Base-by-base conservation (phyloP, 2,113 vertebrate species). In the Xiphophorus couchianus region DNA sequence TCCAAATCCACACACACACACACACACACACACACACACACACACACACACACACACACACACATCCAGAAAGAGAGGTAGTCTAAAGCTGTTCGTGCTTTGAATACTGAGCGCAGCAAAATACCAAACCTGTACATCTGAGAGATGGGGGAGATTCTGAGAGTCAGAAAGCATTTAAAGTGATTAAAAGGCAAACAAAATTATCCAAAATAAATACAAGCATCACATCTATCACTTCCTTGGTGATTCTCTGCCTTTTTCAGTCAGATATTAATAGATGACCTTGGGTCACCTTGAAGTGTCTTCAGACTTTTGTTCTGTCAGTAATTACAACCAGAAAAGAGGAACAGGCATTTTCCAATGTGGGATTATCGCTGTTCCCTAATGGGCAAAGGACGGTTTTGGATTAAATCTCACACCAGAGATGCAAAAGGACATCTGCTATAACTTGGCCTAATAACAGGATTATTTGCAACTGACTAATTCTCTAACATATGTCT, bases 21-120 rank as follows among this genome's bases (percentile, higher is more conserved):
- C 42, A 74, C 68, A 69, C 31, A 31, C 31, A 30, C 31, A 6
- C 31, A 31, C 31, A 31, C 76, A 31, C 31, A 31, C 31, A 5
- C 31, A 31, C 79, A n/a, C n/a, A n/a, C 27, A 44, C 25, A n/a
- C 48, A 67, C 65, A 12, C 51, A 61, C 71, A 65, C 42, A 72
- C 68, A 74, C 35, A 82, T 51, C 31, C 75, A 70, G 71, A 72
- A 62, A n/a, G 54, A 81, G 71, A 69, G n/a, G 84, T 89, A 88
- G 88, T 88, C 87, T 93, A 82, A 81, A 88, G 39, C 67, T 39
- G 65, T 73, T 92, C 84, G 84, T 85, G 88, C 92, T 83, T 87
- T 77, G 86, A 91, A 95, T 94, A 87, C 75, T 78, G 93, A 94
- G 88, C 78, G 87, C 39, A 13, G 30, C 75, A 75, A 90, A 82